A percentile compares a stretch with the other conserved stretches of the same genome.
Conservation (phyloP, 2,113 vertebrate genomes). For the Grallaria varia region DNA sequence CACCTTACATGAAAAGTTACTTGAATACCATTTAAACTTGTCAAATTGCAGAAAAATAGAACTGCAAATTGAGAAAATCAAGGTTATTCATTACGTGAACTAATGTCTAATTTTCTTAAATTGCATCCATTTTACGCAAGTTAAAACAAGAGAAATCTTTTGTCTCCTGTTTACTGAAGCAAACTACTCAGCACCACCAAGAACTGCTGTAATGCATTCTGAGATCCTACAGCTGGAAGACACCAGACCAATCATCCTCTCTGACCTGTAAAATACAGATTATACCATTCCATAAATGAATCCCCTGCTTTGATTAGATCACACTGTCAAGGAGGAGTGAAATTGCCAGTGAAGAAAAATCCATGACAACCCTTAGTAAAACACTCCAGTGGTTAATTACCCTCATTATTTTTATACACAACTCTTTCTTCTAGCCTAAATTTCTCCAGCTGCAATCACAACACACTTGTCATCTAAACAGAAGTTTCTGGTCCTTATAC, state of each 20-base stretch:
- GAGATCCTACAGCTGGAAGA: neutral
- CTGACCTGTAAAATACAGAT: neutral
- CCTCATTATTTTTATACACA: neutral
- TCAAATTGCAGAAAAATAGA: constrained; percentile 70
- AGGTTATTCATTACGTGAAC: constrained; percentile 63
- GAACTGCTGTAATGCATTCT: neutral
- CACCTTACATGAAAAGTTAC: constrained; percentile 63
- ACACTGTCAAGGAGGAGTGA: neutral
- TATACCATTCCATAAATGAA: neutral
- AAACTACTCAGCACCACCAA: neutral
- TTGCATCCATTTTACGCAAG: constrained; percentile 59
- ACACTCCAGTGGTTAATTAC: neutral
- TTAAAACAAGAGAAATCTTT: constrained; percentile 58
- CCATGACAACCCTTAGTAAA: neutral
- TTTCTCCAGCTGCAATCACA: neutral
- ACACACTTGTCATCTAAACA: neutral
- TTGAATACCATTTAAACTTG: constrained; percentile 68
- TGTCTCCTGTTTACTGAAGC: neutral
- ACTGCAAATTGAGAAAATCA: constrained; percentile 65
- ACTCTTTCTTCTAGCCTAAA: neutral
- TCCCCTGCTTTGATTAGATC: neutral
- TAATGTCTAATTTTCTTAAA: constrained; percentile 67
- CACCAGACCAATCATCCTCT: neutral
- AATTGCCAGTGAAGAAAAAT: neutral
- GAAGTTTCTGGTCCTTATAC: neutral